phyloP scores from a whole-genome alignment of 2,113 vertebrate genomes.

The Sylvia atricapilla region DNA sequence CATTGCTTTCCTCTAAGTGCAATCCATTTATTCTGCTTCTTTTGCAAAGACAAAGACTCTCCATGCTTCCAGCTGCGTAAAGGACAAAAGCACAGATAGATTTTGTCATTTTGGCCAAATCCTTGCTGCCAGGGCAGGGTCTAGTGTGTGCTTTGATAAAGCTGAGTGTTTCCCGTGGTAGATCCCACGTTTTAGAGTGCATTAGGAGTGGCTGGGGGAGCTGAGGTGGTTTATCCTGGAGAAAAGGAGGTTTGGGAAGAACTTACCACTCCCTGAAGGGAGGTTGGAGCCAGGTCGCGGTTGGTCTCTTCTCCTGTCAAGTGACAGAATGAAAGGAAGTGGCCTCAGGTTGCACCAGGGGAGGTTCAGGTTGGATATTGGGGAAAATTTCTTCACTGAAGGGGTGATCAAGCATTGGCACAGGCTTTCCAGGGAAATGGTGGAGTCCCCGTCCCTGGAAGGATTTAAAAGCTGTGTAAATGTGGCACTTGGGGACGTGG shows the following conservation, averaged over 20 bases:
- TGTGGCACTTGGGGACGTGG: background rate
- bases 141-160: background rate
- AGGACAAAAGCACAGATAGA: background rate
- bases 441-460: background rate
- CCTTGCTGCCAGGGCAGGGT: background rate
- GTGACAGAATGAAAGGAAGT: accelerated
- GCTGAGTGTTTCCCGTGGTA: background rate
- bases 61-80: background rate
- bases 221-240: background rate
- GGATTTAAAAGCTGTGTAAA: background rate
- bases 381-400: background rate
- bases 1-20: background rate
- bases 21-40: background rate
- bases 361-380: background rate
- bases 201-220: background rate
- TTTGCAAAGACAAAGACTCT: background rate
- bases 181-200: background rate
- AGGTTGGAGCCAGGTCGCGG: background rate
- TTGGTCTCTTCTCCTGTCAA: background rate
- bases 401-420: background rate
- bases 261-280: background rate
- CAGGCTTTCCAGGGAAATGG: background rate
- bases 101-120: background rate
- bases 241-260: background rate
- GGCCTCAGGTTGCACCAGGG: background rate